phyloP scores from a whole-genome alignment of 2,797 vertebrate genomes.

The Cossypha heuglini region DNA sequence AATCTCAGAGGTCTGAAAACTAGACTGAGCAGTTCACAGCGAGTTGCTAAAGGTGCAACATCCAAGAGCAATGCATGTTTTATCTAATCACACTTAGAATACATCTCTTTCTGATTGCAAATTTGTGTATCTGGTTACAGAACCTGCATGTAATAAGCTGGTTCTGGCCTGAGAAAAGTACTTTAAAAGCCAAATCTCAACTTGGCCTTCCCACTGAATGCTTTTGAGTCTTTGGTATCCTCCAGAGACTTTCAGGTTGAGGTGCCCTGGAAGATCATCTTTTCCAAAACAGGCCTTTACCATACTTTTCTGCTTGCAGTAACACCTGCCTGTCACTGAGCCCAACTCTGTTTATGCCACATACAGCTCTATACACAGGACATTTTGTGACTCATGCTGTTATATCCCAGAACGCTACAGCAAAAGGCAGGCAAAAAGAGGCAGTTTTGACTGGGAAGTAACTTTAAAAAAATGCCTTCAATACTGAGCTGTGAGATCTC shows the following conservation, averaged over 20 bases:
- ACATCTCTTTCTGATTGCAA: not conserved
- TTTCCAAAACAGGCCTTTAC: not conserved
- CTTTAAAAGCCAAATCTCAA: not conserved
- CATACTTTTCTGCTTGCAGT: not conserved
- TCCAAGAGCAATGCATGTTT: not conserved
- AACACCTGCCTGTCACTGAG: not conserved
- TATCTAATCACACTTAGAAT: not conserved
- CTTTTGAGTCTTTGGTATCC: not conserved
- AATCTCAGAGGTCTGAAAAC: not conserved
- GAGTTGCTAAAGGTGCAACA: not conserved
- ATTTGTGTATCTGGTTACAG: not conserved
- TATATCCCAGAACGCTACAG: not conserved
- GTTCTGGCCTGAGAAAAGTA: not conserved
- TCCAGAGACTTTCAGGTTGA: not conserved
- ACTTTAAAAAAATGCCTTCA: not conserved
- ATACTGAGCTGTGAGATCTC: not conserved
- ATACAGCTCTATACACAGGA: accelerated
- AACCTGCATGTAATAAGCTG: not conserved
- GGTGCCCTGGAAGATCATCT: not conserved
- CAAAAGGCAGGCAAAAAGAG: not conserved
- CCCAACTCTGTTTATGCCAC: not conserved
- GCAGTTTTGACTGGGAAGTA: not conserved
- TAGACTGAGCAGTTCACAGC: not conserved
- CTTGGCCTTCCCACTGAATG: not conserved
- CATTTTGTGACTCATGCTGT: not conserved